phyloP scores from a whole-genome alignment of 2,797 vertebrate genomes.

The Vultur gryphus region DNA sequence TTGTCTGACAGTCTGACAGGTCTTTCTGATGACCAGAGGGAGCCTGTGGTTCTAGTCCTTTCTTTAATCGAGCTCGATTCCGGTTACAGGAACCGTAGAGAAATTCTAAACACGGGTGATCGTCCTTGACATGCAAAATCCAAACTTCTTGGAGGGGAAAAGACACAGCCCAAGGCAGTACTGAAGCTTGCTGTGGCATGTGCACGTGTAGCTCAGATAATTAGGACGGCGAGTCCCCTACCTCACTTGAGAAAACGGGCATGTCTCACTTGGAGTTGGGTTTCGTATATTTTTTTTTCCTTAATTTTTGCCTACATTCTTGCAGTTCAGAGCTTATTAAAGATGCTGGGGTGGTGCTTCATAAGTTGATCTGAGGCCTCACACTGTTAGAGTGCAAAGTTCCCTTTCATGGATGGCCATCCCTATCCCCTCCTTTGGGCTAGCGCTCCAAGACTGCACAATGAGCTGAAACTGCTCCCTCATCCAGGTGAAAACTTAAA shows the following conservation, averaged over 20 bases:
- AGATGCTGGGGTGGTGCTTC: neutral
- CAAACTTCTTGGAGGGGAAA: neutral
- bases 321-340: neutral
- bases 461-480: neutral
- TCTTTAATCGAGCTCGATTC: neutral
- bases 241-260: neutral
- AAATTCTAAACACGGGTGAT: neutral
- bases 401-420: neutral
- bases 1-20: neutral
- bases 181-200: neutral
- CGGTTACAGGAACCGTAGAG: neutral
- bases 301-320: neutral
- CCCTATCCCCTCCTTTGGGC: neutral
- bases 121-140: neutral
- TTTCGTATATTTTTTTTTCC: neutral
- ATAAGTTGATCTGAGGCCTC: neutral
- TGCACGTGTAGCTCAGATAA: accelerated
- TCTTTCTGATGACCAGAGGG: neutral
- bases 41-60: neutral
- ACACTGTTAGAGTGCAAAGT: neutral
- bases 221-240: neutral
- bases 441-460: neutral
- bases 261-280: neutral
- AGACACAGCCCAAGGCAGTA: neutral
- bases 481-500: neutral